Conservation (phyloP, 1,140 invertebrate genomes). For the Drosophila punjabiensis region DNA sequence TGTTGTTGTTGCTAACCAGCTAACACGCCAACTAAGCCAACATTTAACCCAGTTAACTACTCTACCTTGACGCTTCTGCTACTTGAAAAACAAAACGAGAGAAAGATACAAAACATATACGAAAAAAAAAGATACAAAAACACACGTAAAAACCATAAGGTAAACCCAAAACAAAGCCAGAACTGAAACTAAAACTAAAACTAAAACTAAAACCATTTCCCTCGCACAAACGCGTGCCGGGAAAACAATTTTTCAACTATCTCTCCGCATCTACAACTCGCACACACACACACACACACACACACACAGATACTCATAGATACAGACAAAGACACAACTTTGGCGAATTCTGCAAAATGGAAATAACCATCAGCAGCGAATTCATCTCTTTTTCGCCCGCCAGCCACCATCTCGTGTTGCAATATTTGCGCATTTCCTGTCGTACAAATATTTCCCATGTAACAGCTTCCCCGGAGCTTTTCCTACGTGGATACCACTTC, state of each 20-base stretch:
- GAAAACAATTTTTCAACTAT: constrained; percentile 77
- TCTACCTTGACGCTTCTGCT: constrained; percentile 45
- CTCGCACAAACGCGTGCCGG: constrained; percentile 49
- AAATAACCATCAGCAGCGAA: constrained; percentile 53
- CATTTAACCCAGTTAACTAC: constrained; percentile 55
- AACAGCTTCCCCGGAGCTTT: constrained; percentile 63
- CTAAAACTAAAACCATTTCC: constrained; percentile 64
- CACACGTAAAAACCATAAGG: constrained; percentile 6
- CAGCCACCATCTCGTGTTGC: constrained; percentile 29
- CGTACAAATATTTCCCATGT: constrained; percentile 79
- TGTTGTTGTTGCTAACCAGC: background rate
- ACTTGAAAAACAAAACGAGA: constrained; percentile 24
- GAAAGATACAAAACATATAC: background rate
- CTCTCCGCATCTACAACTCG: constrained; percentile 17
- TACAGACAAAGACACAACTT: constrained; percentile 35
- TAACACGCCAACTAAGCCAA: constrained; percentile 25
- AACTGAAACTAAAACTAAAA: constrained; percentile 15
- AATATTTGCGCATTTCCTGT: constrained; percentile 80
- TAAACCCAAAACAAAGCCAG: constrained; percentile 15
- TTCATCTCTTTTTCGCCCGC: constrained; percentile 33
- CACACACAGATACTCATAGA: background rate
- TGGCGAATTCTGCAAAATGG: constrained; percentile 30
- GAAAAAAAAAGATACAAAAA: background rate
- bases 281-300: constrained; percentile 13
- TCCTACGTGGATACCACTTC: constrained; percentile 46